Base-by-base conservation (phyloP, 2,113 vertebrate genomes). In the Otolemur garnettii region DNA sequence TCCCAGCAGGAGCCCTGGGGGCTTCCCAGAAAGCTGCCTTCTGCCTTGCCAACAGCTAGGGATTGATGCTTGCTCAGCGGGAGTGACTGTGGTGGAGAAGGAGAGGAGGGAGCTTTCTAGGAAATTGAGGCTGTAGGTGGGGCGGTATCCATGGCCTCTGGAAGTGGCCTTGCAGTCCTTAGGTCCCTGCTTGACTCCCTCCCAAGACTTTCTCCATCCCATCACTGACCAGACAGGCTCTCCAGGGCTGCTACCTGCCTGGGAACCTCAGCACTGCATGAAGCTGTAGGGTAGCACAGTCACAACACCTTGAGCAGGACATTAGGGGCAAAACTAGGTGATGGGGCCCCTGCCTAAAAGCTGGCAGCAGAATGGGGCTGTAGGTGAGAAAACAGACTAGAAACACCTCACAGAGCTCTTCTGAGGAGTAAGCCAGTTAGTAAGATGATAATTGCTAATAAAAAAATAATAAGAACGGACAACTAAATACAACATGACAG, bases 301-400 rank as follows among this genome's bases (percentile, higher is more conserved):
- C 38, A 35, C 4, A 7, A 17, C 10, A 24, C 66, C 66, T 74
- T 15, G 14, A 59, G 60, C 2, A 2, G 30, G 38, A 35, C 28
- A 7, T 50, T 79, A 0, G 38, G 62, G 74, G 19, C 79, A 1
- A 57, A 60, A 22, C 19, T 24, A 18, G 12, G 11, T 10, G 62
- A 13, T n/a, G 4, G 1, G 7, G 68, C 26, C 38, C 33, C 8
- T 45, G 60, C 55, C 87, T 21, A 0, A 24, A 24, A 86, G 12
- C 33, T 7, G 4, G 14, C 2, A 18, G 79, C 22, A 0, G 22
- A 18, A 1, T 3, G 53, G 14, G n/a, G 64, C 4, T 24, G 12
- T 12, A 53, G 92, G 60, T n/a, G 50, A 42, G 69, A 1, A 71
- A 50, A 42, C 8, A 30, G 24, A 11, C 9, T 7, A 33, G 22